phyloP scores from a whole-genome alignment of 2,113 vertebrate genomes.

The Macquaria ambigua region DNA sequence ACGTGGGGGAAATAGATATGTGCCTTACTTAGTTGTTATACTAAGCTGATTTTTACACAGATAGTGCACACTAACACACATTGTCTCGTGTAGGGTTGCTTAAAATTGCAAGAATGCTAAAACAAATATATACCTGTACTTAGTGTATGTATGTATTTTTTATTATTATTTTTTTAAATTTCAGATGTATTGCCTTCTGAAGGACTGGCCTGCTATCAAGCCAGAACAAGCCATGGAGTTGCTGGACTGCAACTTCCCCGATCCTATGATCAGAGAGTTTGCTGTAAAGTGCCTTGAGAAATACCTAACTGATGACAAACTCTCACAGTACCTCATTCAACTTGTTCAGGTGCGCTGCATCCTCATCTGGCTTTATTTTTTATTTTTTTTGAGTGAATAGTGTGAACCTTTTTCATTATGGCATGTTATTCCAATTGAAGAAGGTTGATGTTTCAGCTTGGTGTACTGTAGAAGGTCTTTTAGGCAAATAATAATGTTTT shows the following conservation, averaged over 20 bases:
- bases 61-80: neutral
- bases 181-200: slow-evolving; percentile 98
- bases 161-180: slow-evolving; percentile 14
- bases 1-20: neutral
- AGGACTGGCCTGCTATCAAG: slow-evolving; percentile 97
- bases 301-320: slow-evolving; percentile 96
- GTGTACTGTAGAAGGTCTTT: neutral
- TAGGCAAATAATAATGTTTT: neutral
- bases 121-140: neutral
- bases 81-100: neutral
- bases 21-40: neutral
- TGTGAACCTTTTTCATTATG: neutral
- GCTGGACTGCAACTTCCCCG: slow-evolving; percentile 98
- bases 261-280: slow-evolving; percentile 97
- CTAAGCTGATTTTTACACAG: slow-evolving; percentile 20
- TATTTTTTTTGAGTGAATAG: neutral
- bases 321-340: slow-evolving; percentile 98
- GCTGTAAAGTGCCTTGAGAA: slow-evolving; percentile 97
- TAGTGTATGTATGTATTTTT: neutral
- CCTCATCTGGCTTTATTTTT: neutral
- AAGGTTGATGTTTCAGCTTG: neutral
- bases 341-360: slow-evolving; percentile 91
- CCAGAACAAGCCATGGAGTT: slow-evolving; percentile 99
- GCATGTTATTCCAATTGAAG: neutral
- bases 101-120: neutral